Percentiles rank a stretch among this genome's conserved stretches.
Conservation (phyloP, 2,888 invertebrate species). For the Meandrusa payeni region DNA sequence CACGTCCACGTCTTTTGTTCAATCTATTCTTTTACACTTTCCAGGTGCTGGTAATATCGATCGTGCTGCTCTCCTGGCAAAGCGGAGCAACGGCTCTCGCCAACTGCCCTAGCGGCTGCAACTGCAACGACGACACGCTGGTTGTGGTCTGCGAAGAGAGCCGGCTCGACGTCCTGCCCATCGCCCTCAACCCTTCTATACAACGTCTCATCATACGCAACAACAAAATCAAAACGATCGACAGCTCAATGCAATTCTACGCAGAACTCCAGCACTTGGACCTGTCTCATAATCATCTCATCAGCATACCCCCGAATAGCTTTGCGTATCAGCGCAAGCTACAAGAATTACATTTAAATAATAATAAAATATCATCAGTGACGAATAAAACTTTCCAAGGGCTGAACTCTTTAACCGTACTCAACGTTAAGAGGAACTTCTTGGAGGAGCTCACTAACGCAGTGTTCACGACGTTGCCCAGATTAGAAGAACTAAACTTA, state of each 20-base stretch:
- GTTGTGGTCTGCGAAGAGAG: slow-evolving; percentile 93
- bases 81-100: slow-evolving; percentile 82
- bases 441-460: slow-evolving; percentile 88
- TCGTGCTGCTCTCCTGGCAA: slow-evolving; percentile 59
- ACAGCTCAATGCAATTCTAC: slow-evolving; percentile 94
- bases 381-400: slow-evolving; percentile 91
- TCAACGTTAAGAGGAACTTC: slow-evolving; percentile 91
- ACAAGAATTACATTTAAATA: slow-evolving; percentile 90
- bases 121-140: slow-evolving; percentile 93
- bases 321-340: slow-evolving; percentile 91
- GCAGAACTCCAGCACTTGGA: slow-evolving; percentile 92
- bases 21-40: slow-evolving; percentile 48
- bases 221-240: slow-evolving; percentile 93
- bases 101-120: slow-evolving; percentile 93
- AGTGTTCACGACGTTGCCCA: slow-evolving; percentile 86
- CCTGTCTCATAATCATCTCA: slow-evolving; percentile 90
- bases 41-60: slow-evolving; percentile 64
- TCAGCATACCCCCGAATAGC: slow-evolving; percentile 89
- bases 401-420: slow-evolving; percentile 87
- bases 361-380: slow-evolving; percentile 91
- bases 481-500: slow-evolving; percentile 91
- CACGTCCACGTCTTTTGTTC: too few species aligned
- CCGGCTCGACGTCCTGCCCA: slow-evolving; percentile 93
- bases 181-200: slow-evolving; percentile 94
- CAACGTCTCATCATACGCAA: slow-evolving; percentile 91